These are phyloP conservation scores for Natrix natrix DNA, from an alignment of 2,797 vertebrate genomes.

Conservation along the genomic window DNA sequence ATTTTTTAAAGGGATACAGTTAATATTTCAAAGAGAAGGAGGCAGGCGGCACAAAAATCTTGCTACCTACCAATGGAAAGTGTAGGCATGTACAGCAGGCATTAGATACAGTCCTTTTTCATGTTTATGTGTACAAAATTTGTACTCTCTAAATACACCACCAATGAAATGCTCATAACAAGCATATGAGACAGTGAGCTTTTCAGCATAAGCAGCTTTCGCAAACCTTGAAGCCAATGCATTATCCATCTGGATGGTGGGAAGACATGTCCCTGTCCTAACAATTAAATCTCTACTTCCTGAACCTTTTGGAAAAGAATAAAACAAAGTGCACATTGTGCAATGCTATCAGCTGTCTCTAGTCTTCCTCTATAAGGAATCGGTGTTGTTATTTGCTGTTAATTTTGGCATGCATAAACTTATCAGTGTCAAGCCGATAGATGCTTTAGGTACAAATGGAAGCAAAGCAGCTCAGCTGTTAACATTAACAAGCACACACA, in stretches of 20 bases:
- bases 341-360: slow-evolving; percentile 29
- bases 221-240: not conserved
- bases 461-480: not conserved
- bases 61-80: not conserved
- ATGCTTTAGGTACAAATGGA: slow-evolving; percentile 1
- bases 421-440: not conserved
- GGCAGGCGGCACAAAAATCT: not conserved
- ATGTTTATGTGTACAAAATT: not conserved
- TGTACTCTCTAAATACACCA: not conserved
- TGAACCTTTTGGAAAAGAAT: slow-evolving; percentile 23
- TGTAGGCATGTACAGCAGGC: not conserved
- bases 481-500: not conserved
- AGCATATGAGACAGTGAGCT: not conserved
- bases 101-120: not conserved
- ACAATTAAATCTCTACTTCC: slow-evolving; percentile 32
- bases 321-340: not conserved
- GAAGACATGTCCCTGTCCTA: slow-evolving; percentile 30
- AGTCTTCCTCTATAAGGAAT: not conserved
- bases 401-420: slow-evolving; percentile 26
- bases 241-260: slow-evolving; percentile 28
- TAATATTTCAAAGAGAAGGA: not conserved
- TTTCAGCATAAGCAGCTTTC: slow-evolving; percentile 4
- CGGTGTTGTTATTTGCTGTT: not conserved
- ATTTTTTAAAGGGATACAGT: not conserved
- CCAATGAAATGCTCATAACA: slow-evolving; percentile 5